Conservation (phyloP, 2,888 invertebrate genomes). For the Euproctis similis region DNA sequence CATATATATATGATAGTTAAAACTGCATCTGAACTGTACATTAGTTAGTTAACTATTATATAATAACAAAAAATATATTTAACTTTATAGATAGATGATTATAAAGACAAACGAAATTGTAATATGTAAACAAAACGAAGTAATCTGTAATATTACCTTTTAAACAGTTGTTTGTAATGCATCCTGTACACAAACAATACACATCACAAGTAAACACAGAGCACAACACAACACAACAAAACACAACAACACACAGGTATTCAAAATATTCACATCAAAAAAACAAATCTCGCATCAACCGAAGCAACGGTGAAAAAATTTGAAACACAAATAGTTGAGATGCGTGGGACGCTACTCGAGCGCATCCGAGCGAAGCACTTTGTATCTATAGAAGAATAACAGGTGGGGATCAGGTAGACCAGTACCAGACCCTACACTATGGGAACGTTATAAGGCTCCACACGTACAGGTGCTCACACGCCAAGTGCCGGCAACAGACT, state of each 20-base stretch:
- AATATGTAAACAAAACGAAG: neutral
- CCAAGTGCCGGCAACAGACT: slow-evolving; percentile 38
- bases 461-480: slow-evolving; percentile 37
- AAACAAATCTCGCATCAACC: slow-evolving; percentile 31
- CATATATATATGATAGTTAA: too few species aligned
- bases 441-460: slow-evolving; percentile 10
- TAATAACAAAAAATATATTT: too few species aligned
- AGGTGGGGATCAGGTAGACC: slow-evolving; percentile 21
- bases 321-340: slow-evolving; percentile 41
- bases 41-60: too few species aligned
- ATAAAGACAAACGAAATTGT: too few species aligned
- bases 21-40: too few species aligned
- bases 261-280: slow-evolving; percentile 19
- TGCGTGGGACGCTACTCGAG: slow-evolving; percentile 41
- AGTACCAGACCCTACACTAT: slow-evolving; percentile 22
- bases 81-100: too few species aligned
- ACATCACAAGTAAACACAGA: slow-evolving; percentile 25
- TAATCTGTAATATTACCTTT: slow-evolving; percentile 59
- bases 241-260: slow-evolving; percentile 34
- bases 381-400: slow-evolving; percentile 9
- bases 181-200: slow-evolving; percentile 40
- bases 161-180: slow-evolving; percentile 69
- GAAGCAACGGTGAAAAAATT: slow-evolving; percentile 45
- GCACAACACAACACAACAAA: too few species aligned
- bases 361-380: slow-evolving; percentile 8